Percentiles rank a stretch among this genome's conserved stretches.
Evolutionary conservation across 2,797 vertebrate species (phyloP).

Genomic region (Lerista edwardsae): DNA sequence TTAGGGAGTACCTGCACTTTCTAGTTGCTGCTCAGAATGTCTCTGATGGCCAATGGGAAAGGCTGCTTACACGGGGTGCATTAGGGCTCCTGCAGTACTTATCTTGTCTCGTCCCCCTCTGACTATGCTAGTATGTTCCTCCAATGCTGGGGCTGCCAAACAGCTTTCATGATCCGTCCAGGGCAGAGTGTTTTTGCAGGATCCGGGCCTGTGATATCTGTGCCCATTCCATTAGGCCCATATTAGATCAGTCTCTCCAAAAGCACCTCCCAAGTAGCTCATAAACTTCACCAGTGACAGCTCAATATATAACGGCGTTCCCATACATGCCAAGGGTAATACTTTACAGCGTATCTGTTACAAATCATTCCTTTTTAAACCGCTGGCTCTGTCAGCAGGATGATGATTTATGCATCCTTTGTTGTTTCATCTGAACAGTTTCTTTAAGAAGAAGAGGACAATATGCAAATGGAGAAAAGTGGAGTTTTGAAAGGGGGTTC

Average conservation of each 20-base stretch:
- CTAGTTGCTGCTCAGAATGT: too few relatives aligned
- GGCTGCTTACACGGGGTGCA: too few relatives aligned
- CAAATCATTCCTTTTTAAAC: constrained; percentile 67
- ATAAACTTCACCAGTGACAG: constrained; percentile 65
- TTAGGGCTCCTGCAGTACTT: too few relatives aligned
- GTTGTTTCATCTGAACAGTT: constrained; percentile 54
- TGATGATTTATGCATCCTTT: constrained; percentile 68
- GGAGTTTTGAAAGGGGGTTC: not conserved
- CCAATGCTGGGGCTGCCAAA: not conserved
- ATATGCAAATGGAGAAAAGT: constrained; percentile 57
- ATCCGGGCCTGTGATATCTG: not conserved
- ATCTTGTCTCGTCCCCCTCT: too few relatives aligned
- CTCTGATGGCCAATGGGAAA: too few relatives aligned
- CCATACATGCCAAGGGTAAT: constrained; percentile 59
- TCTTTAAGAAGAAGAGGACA: constrained; percentile 23
- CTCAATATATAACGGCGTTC: constrained; percentile 64
- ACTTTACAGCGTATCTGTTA: constrained; percentile 62
- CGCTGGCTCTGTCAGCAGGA: constrained; percentile 33
- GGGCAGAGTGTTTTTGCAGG: too few relatives aligned
- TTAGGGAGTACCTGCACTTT: too few relatives aligned
- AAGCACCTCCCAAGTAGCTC: constrained; percentile 64
- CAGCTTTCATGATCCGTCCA: not conserved
- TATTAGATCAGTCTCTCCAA: constrained; percentile 22
- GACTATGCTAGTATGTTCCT: too few relatives aligned
- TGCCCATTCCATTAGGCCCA: constrained; percentile 38